Evolutionary conservation across 2,113 vertebrate genomes (phyloP).

Genomic region (Alosa alosa): DNA sequence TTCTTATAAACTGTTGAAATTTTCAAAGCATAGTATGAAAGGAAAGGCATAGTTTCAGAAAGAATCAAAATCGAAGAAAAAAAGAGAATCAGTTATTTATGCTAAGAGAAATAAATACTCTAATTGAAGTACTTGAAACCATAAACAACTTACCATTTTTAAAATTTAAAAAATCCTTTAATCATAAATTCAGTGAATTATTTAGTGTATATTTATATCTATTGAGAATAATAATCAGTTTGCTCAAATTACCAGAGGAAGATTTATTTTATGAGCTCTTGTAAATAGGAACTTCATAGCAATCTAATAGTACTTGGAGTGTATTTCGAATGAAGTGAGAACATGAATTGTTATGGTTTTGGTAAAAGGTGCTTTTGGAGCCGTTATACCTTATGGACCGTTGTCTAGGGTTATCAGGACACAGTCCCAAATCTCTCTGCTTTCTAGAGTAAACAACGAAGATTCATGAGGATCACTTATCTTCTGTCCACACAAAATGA

Average conservation of each 20-base stretch:
- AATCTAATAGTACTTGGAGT: slow-evolving; percentile 62
- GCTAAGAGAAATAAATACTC: slow-evolving; percentile 61
- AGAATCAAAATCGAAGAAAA: slow-evolving; percentile 45
- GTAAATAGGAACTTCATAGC: slow-evolving; percentile 62
- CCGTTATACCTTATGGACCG: slow-evolving; percentile 66
- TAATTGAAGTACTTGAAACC: slow-evolving; percentile 68
- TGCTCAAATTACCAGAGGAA: slow-evolving; percentile 54
- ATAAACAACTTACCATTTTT: slow-evolving; percentile 52
- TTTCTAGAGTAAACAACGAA: background rate
- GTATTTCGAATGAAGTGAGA: slow-evolving; percentile 37
- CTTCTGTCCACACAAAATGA: slow-evolving; percentile 2
- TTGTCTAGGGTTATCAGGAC: slow-evolving; percentile 35
- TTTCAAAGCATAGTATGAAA: slow-evolving; percentile 37
- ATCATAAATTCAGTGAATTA: slow-evolving; percentile 56
- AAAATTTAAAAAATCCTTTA: slow-evolving; percentile 48
- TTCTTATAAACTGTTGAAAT: slow-evolving; percentile 34
- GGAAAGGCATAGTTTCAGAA: slow-evolving; percentile 42
- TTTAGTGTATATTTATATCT: slow-evolving; percentile 66
- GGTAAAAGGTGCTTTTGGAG: slow-evolving; percentile 67
- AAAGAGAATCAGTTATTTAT: slow-evolving; percentile 55
- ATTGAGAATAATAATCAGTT: slow-evolving; percentile 54
- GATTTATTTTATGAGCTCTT: slow-evolving; percentile 69
- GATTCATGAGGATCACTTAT: background rate
- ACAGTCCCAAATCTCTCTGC: background rate
- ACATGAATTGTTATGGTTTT: slow-evolving; percentile 52